Percentiles rank a stretch among this genome's conserved stretches.
Conservation (phyloP, 2,797 vertebrate species). For the Falco columbarius region DNA sequence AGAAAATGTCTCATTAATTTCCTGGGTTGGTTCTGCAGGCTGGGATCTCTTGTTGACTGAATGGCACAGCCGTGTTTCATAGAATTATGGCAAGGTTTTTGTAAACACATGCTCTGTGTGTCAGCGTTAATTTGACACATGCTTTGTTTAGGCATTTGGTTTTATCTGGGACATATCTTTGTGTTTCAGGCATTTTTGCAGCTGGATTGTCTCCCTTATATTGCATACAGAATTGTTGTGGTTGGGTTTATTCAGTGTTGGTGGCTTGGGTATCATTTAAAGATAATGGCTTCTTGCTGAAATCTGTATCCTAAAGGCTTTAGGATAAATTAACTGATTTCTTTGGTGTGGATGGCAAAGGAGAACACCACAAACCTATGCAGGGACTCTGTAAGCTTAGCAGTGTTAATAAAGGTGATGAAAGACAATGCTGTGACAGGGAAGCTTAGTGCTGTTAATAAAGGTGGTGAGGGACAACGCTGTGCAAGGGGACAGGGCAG, state of each 20-base stretch:
- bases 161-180: background rate
- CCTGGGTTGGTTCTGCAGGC: background rate
- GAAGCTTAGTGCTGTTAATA: background rate
- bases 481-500: background rate
- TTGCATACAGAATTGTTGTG: background rate
- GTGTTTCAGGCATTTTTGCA: background rate
- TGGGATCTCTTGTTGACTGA: background rate
- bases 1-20: background rate
- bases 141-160: background rate
- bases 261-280: background rate
- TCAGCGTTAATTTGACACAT: rapidly evolving
- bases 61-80: rapidly evolving
- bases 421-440: background rate
- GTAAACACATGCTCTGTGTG: background rate
- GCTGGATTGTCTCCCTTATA: background rate
- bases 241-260: background rate
- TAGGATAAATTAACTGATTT: background rate
- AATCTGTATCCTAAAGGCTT: background rate
- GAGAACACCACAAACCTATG: rapidly evolving
- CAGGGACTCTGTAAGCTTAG: background rate
- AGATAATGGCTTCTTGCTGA: background rate
- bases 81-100: background rate
- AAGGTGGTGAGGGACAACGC: background rate
- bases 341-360: background rate
- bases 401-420: background rate